A percentile compares a stretch with the other conserved stretches of the same genome.
Conservation (phyloP, 1,140 invertebrate genomes). For the Apis cerana region DNA sequence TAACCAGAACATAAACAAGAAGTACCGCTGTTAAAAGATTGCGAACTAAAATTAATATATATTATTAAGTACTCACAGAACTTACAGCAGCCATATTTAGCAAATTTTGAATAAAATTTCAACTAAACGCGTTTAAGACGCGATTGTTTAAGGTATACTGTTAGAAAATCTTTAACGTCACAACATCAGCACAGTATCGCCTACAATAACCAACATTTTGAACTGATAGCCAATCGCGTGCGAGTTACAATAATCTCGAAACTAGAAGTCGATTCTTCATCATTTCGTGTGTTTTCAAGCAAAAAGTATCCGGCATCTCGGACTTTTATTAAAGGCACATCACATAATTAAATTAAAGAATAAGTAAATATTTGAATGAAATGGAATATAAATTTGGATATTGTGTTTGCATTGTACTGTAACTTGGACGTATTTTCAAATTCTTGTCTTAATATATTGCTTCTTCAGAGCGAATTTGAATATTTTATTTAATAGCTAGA, state of each 20-base stretch:
- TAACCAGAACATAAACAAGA: conserved; percentile 49
- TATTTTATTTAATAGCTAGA: conserved; percentile 12
- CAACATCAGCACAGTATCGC: conserved; percentile 74
- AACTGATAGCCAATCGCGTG: conserved; percentile 74
- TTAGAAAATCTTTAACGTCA: conserved; percentile 76
- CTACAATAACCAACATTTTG: conserved; percentile 79
- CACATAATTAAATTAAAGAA: conserved; percentile 27
- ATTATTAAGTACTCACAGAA: conserved; percentile 69
- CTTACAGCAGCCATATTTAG: conserved; percentile 74
- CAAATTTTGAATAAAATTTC: conserved; percentile 39
- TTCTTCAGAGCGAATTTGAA: conserved; percentile 32
- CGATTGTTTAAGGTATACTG: conserved; percentile 57
- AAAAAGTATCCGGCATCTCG: conserved; percentile 34
- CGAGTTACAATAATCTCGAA: conserved; percentile 61
- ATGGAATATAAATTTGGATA: conserved; percentile 5
- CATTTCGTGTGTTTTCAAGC: conserved; percentile 47
- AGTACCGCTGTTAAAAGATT: conserved; percentile 10
- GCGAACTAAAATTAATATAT: conserved; percentile 22
- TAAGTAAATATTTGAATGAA: conserved; percentile 1
- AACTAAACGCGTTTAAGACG: conserved; percentile 42
- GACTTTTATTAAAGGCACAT: background rate
- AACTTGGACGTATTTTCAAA: background rate
- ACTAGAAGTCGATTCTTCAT: conserved; percentile 54
- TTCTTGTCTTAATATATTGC: background rate
- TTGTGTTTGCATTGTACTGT: background rate